A percentile compares a stretch with the other conserved stretches of the same genome.
phyloP scores from a whole-genome alignment of 2,797 vertebrate genomes.

The Tokudaia tokunoshimensis region DNA sequence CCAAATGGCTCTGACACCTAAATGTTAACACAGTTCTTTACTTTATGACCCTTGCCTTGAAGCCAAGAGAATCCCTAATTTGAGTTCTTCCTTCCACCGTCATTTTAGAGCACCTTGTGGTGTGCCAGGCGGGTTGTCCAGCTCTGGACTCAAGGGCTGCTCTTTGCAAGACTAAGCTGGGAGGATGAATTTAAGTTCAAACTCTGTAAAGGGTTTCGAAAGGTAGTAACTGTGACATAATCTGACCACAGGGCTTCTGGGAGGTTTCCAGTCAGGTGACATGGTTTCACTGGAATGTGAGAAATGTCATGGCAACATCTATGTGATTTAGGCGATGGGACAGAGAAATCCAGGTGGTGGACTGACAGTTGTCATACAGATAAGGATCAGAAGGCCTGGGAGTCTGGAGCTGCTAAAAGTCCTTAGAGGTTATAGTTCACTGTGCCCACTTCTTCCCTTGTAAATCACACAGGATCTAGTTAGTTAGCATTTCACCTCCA shows the following conservation, averaged over 20 bases:
- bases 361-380: not conserved
- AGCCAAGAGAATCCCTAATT: slow-evolving; percentile 36
- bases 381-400: not conserved
- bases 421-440: not conserved
- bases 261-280: not conserved
- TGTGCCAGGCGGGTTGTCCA: not conserved
- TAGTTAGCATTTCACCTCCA: not conserved
- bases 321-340: not conserved
- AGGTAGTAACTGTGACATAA: not conserved
- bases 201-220: not conserved
- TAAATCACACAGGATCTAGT: not conserved
- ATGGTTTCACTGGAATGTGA: slow-evolving; percentile 24
- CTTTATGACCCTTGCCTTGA: slow-evolving; percentile 62
- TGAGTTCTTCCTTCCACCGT: slow-evolving; percentile 46
- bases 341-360: not conserved
- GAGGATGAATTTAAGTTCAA: not conserved
- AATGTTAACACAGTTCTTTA: slow-evolving; percentile 55
- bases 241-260: not conserved
- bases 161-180: not conserved
- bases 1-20: slow-evolving; percentile 51
- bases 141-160: not conserved
- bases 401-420: slow-evolving; percentile 33
- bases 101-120: slow-evolving; percentile 32
- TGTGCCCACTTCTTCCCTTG: not conserved
- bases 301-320: slow-evolving; percentile 4